These are phyloP conservation scores for Ceyx erithaca DNA, from an alignment of 2,797 vertebrate species.

Conservation along the genomic window DNA sequence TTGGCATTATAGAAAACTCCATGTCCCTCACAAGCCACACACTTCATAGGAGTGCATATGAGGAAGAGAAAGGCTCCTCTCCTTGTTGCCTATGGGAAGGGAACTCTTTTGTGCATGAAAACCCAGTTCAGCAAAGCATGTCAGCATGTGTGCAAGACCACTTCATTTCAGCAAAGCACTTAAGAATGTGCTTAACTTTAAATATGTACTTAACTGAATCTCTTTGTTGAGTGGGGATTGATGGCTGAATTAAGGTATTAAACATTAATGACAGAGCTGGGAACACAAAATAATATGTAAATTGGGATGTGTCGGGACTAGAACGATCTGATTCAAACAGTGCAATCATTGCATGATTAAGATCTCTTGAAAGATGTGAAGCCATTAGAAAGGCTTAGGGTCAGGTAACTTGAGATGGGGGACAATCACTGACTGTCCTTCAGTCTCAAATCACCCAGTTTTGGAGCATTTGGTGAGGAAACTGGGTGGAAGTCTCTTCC, in stretches of 20 bases:
- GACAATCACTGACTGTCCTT: background rate
- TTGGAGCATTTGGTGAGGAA: background rate
- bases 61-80: background rate
- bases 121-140: background rate
- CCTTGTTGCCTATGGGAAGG: background rate
- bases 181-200: constrained; percentile 15
- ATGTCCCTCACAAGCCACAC: background rate
- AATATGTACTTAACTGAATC: constrained; percentile 23
- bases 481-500: background rate
- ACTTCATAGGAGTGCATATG: background rate
- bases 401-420: background rate
- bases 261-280: constrained; percentile 33
- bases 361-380: background rate
- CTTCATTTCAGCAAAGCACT: constrained; percentile 16
- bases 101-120: background rate
- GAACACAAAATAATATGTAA: constrained; percentile 49
- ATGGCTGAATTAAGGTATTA: constrained; percentile 51
- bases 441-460: background rate
- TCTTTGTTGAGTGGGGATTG: constrained; percentile 32
- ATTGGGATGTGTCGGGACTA: background rate
- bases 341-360: background rate
- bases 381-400: background rate
- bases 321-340: constrained; percentile 40
- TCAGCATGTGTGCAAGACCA: background rate
- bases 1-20: background rate